Evolutionary conservation across 2,888 invertebrate species (phyloP).

Genomic region (Tromatobia lineatoria): DNA sequence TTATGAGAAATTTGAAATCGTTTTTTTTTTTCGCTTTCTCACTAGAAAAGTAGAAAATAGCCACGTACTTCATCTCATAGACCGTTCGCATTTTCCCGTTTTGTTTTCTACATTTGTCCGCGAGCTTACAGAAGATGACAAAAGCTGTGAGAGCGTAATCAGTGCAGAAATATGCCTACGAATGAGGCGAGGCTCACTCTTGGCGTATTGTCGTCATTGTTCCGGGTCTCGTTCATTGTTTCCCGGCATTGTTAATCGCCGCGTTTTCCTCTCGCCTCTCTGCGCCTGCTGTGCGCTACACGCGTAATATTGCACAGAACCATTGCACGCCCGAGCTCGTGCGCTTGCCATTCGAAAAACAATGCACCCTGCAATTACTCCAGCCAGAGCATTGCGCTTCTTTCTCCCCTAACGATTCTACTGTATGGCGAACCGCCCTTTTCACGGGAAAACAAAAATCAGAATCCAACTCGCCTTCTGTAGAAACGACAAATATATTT

Average conservation of each 20-base stretch:
- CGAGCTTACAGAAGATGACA: constrained; percentile 41
- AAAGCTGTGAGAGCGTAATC: constrained; percentile 75
- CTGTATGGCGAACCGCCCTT: constrained; percentile 10
- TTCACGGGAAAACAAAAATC: constrained; percentile 28
- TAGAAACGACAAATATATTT: constrained; percentile 7
- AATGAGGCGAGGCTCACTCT: constrained; percentile 70
- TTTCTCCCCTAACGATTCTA: constrained; percentile 27
- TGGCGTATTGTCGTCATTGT: constrained; percentile 77
- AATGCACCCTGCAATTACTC: constrained; percentile 80
- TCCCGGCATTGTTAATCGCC: constrained; percentile 81
- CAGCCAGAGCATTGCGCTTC: constrained; percentile 33
- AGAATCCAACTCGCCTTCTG: not conserved
- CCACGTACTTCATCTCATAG: not conserved
- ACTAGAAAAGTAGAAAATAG: not conserved
- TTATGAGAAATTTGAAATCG: not conserved
- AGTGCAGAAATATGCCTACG: constrained; percentile 76
- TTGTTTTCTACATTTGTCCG: constrained; percentile 35
- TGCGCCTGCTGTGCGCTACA: constrained; percentile 19
- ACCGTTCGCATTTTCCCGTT: constrained; percentile 27
- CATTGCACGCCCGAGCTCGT: constrained; percentile 62
- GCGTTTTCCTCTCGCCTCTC: constrained; percentile 67
- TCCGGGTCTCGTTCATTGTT: constrained; percentile 79
- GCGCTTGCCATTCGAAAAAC: constrained; percentile 71
- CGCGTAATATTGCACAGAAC: constrained; percentile 57
- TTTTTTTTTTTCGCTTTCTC: not conserved